A percentile compares a stretch with the other conserved stretches of the same genome.
phyloP scores from a whole-genome alignment of 2,797 vertebrate species.

The Bufotes viridis region DNA sequence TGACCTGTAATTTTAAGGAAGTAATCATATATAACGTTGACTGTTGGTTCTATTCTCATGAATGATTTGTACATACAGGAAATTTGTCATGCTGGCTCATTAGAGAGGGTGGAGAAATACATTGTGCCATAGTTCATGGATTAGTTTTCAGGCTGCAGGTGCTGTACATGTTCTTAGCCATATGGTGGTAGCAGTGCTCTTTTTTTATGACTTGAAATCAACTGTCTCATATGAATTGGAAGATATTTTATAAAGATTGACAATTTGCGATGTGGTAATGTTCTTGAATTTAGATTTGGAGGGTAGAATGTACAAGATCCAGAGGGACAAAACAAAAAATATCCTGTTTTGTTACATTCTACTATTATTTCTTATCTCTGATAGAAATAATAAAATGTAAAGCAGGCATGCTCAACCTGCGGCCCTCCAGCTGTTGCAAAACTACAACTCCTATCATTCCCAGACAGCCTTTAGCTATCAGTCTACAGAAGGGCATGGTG shows the following conservation, averaged over 20 bases:
- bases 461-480: no score
- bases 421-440: no score
- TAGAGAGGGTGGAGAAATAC: background rate
- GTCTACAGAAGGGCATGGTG: no score
- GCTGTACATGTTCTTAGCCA: background rate
- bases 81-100: background rate
- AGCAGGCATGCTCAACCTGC: no score
- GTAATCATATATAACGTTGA: background rate
- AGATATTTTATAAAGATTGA: background rate
- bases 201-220: background rate
- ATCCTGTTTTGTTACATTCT: background rate
- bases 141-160: background rate
- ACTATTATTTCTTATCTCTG: background rate
- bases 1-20: background rate
- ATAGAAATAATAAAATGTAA: background rate
- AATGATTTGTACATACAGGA: background rate
- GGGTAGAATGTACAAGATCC: background rate
- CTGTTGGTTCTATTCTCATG: background rate
- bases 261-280: background rate
- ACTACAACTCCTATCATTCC: no score
- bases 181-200: conserved; percentile 38
- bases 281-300: background rate
- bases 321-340: background rate
- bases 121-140: background rate
- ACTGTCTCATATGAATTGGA: no score